A percentile compares a stretch with the other conserved stretches of the same genome.
Evolutionary conservation across 2,888 invertebrate species (phyloP).

Genomic region (Timema podura): DNA sequence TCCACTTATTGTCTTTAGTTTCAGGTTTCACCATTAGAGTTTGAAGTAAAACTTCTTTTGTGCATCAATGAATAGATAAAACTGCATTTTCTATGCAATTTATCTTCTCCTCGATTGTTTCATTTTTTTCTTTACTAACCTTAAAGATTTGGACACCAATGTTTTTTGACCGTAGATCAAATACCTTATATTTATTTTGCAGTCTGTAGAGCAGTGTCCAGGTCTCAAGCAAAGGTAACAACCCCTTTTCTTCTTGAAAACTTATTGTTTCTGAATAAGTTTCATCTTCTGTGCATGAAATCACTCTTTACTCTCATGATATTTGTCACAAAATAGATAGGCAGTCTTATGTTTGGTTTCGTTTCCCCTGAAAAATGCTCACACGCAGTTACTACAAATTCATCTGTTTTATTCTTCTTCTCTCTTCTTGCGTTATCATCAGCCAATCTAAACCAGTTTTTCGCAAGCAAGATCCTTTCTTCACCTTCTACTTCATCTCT

Average conservation of each 20-base stretch:
- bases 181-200: neutral
- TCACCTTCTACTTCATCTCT: neutral
- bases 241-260: too few species aligned
- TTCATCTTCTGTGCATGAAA: neutral
- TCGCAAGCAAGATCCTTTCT: neutral
- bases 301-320: neutral
- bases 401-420: neutral
- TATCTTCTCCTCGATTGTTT: neutral
- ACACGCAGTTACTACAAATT: neutral
- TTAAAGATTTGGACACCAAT: neutral
- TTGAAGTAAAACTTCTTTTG: neutral
- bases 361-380: neutral
- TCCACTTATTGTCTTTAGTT: neutral
- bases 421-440: neutral
- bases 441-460: neutral
- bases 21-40: neutral
- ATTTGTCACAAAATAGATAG: neutral
- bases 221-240: neutral
- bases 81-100: neutral
- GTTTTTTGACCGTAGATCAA: neutral
- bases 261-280: neutral
- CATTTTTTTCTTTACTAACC: neutral
- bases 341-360: neutral
- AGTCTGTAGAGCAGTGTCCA: neutral
- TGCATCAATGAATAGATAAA: neutral